These are phyloP conservation scores for Stylophora pistillata DNA, from an alignment of 64 coral and sea anemone species.

Conservation along the genomic window DNA sequence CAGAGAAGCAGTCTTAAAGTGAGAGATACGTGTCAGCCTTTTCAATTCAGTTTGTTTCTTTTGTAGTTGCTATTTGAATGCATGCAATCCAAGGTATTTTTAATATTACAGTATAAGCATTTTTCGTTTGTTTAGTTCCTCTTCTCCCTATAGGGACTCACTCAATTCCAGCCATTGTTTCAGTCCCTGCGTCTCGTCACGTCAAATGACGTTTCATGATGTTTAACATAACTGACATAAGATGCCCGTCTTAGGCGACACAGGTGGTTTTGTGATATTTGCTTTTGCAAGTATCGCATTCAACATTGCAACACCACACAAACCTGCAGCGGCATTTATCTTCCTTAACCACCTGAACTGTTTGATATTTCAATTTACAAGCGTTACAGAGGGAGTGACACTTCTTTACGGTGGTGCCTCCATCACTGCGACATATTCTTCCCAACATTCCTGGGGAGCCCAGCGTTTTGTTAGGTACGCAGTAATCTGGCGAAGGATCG, in stretches of 20 bases:
- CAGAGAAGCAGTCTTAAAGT: too few relatives aligned
- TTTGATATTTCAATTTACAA: slow-evolving; percentile 5
- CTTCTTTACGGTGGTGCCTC: background rate
- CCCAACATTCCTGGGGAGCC: slow-evolving; percentile 60
- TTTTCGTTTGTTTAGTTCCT: too few relatives aligned
- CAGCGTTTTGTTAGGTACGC: slow-evolving; percentile 17
- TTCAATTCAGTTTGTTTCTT: too few relatives aligned
- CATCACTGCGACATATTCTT: slow-evolving; percentile 41
- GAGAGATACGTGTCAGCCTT: too few relatives aligned
- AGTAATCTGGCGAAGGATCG: slow-evolving; percentile 65
- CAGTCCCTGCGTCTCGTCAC: too few relatives aligned
- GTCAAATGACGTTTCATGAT: too few relatives aligned
- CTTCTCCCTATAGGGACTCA: too few relatives aligned
- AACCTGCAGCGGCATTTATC: slow-evolving; percentile 50
- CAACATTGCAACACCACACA: slow-evolving; percentile 62
- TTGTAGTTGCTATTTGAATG: too few relatives aligned
- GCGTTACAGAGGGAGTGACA: slow-evolving; percentile 23
- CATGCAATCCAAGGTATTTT: too few relatives aligned
- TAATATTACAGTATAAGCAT: too few relatives aligned
- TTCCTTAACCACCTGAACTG: background rate
- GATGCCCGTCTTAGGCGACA: background rate
- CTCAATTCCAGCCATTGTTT: too few relatives aligned
- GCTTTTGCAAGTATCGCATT: slow-evolving; percentile 50
- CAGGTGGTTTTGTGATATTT: slow-evolving; percentile 37
- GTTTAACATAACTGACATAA: too few relatives aligned